These are phyloP conservation scores for Fratercula arctica DNA, from an alignment of 2,797 vertebrate species.

Conservation along the genomic window DNA sequence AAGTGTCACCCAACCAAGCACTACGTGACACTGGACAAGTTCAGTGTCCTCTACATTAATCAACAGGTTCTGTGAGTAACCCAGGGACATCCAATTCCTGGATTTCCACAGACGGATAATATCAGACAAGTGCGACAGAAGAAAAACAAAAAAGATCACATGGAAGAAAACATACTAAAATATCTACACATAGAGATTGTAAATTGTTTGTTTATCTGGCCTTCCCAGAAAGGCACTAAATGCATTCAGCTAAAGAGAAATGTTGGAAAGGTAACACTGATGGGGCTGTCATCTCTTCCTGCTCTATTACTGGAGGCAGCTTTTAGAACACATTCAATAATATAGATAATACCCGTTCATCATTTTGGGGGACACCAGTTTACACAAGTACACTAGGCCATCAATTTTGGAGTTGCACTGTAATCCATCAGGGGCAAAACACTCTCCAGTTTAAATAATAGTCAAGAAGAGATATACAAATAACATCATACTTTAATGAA, in stretches of 20 bases:
- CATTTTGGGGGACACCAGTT: not conserved
- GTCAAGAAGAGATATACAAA: not conserved
- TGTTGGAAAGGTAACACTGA: not conserved
- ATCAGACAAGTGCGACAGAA: not conserved
- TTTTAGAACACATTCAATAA: not conserved
- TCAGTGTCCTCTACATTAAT: not conserved
- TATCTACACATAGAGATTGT: not conserved
- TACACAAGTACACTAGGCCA: not conserved
- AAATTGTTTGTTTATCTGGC: not conserved
- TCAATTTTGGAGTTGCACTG: not conserved
- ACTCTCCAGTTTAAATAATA: not conserved
- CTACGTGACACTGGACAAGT: not conserved
- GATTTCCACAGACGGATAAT: not conserved
- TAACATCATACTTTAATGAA: not conserved
- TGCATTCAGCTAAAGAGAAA: not conserved
- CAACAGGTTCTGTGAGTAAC: not conserved
- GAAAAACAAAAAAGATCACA: rapidly evolving
- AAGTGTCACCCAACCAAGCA: not conserved
- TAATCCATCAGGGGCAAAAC: not conserved
- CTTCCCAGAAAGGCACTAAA: not conserved
- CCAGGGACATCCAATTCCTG: not conserved
- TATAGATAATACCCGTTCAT: not conserved
- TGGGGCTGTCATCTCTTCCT: not conserved
- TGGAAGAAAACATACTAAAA: not conserved
- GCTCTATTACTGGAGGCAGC: not conserved